Conservation (phyloP, 2,113 vertebrate genomes). For the Lepidothrix coronata region DNA sequence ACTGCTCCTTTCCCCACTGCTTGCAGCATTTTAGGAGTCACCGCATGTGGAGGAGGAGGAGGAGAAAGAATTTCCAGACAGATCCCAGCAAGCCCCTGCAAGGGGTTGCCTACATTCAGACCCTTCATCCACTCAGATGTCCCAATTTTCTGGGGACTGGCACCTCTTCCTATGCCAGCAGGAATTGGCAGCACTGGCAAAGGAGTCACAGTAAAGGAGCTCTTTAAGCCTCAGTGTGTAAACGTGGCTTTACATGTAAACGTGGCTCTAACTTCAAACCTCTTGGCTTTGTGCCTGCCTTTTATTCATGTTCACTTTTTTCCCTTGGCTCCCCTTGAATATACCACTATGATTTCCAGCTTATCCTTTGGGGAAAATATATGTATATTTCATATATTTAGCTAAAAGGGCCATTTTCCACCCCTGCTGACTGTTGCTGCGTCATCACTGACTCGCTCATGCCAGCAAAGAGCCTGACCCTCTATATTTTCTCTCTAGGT, state of each 20-base stretch:
- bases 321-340: neutral
- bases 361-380: neutral
- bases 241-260: neutral
- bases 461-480: neutral
- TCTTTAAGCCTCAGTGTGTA: neutral
- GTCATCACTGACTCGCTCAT: neutral
- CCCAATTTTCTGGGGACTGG: neutral
- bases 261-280: neutral
- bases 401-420: constrained; percentile 6
- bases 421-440: neutral
- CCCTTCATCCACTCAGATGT: neutral
- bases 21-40: neutral
- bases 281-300: neutral
- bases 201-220: neutral
- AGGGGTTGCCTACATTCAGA: neutral
- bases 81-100: neutral
- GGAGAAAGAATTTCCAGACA: neutral
- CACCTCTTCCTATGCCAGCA: rapidly evolving
- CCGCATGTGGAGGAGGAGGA: neutral
- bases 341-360: neutral
- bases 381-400: neutral
- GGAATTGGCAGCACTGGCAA: rapidly evolving
- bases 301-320: neutral
- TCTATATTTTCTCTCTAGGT: neutral
- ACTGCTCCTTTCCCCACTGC: neutral